phyloP scores from a whole-genome alignment of 2,888 invertebrate genomes.

The Koerneria pararmatus region DNA sequence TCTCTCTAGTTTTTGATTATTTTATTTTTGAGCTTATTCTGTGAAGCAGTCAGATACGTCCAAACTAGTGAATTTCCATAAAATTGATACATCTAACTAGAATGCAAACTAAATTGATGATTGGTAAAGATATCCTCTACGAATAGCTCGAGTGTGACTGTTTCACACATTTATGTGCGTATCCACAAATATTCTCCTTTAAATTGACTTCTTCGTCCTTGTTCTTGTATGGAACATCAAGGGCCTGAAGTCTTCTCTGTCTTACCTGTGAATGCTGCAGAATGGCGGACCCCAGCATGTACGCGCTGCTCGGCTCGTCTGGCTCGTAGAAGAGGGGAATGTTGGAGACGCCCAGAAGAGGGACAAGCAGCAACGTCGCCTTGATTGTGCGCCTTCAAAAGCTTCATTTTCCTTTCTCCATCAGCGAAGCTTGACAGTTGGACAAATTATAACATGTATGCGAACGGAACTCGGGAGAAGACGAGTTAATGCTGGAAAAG shows the following conservation, averaged over 20 bases:
- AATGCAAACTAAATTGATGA: too few species aligned
- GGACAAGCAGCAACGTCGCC: conserved; percentile 66
- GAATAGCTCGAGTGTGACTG: too few species aligned
- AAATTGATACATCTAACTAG: too few species aligned
- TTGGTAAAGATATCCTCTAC: too few species aligned
- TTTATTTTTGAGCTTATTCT: too few species aligned
- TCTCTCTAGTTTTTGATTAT: not conserved
- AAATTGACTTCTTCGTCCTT: too few species aligned
- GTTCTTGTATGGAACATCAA: too few species aligned
- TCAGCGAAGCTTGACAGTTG: not conserved
- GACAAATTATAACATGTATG: not conserved
- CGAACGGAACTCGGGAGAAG: not conserved
- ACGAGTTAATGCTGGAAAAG: conserved; percentile 10
- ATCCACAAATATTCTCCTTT: too few species aligned
- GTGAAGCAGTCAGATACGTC: too few species aligned
- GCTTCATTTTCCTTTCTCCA: not conserved
- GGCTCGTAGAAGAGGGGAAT: conserved; percentile 65
- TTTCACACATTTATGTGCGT: too few species aligned
- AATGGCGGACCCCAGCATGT: conserved; percentile 64
- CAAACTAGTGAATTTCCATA: too few species aligned
- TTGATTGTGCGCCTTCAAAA: conserved; percentile 64
- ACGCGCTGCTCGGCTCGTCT: conserved; percentile 57
- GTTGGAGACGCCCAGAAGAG: conserved; percentile 66
- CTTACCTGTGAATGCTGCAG: conserved; percentile 65
- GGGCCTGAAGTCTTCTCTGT: too few species aligned